These are phyloP conservation scores for Argynnis bischoffii DNA, from an alignment of 2,888 invertebrate species.

Conservation along the genomic window DNA sequence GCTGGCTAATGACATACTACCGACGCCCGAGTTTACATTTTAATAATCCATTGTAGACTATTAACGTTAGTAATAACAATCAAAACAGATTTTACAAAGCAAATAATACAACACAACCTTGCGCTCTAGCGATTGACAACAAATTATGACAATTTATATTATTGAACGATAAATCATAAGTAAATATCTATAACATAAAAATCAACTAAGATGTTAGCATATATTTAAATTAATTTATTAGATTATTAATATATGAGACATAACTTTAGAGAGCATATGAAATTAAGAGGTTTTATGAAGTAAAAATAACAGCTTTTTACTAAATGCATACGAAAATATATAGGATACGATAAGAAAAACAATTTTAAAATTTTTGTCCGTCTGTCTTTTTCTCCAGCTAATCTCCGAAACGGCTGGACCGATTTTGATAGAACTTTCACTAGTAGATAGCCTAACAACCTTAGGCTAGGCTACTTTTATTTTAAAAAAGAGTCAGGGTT, in stretches of 20 bases:
- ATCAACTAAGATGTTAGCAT: conserved; percentile 11
- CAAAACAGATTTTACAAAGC: conserved; percentile 33
- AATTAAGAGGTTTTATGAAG: background rate
- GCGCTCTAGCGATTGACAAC: conserved; percentile 22
- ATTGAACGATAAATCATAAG: conserved; percentile 14
- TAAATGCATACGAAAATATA: no score
- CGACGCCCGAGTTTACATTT: conserved; percentile 65
- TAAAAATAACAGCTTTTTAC: no score
- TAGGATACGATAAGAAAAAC: no score
- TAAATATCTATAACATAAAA: conserved; percentile 10
- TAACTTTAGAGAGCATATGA: background rate
- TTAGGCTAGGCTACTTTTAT: no score
- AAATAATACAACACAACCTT: conserved; percentile 31
- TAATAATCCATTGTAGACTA: conserved; percentile 68
- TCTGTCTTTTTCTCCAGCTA: no score
- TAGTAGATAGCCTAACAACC: no score
- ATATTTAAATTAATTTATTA: conserved; percentile 24
- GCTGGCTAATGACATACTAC: conserved; percentile 61
- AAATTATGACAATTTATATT: conserved; percentile 24
- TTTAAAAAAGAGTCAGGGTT: no score
- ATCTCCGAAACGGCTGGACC: no score
- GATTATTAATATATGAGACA: conserved; percentile 19
- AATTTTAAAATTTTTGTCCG: no score
- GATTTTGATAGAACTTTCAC: no score
- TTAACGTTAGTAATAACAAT: conserved; percentile 29